Percentiles rank a stretch among this genome's conserved stretches.
Conservation (phyloP, 2,797 vertebrate genomes). For the Macropus fuliginosus region DNA sequence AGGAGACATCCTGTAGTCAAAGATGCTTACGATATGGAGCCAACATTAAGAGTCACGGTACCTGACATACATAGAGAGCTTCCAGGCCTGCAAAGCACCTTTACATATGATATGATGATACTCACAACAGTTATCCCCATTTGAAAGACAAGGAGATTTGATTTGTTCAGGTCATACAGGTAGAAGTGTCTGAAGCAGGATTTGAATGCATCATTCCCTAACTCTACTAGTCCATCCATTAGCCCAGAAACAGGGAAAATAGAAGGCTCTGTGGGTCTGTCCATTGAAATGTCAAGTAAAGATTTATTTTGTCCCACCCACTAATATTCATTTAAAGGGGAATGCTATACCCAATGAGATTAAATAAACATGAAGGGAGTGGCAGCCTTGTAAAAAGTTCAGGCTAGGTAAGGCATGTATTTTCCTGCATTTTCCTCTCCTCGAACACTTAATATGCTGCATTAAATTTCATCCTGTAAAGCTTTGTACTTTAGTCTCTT, state of each 20-base stretch:
- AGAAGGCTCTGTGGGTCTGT: accelerated
- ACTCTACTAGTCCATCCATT: background rate
- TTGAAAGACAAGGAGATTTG: background rate
- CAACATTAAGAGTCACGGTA: background rate
- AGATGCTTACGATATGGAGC: background rate
- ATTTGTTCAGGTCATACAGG: background rate
- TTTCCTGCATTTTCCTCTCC: background rate
- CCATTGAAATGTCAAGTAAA: background rate
- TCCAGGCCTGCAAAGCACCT: background rate
- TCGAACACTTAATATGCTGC: background rate
- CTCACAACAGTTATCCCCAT: background rate
- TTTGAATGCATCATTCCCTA: background rate
- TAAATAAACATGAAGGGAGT: background rate
- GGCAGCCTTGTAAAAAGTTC: accelerated
- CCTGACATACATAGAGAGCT: background rate
- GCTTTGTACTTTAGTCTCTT: background rate
- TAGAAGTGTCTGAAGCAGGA: background rate
- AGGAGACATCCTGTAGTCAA: background rate
- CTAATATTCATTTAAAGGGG: background rate
- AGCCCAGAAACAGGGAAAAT: background rate
- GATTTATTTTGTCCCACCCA: background rate
- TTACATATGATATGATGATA: background rate
- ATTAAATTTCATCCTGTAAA: constrained; percentile 1
- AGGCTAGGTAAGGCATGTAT: accelerated
- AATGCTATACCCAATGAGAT: background rate